Conservation (phyloP, 2,888 invertebrate genomes). For the Furcula furcula region DNA sequence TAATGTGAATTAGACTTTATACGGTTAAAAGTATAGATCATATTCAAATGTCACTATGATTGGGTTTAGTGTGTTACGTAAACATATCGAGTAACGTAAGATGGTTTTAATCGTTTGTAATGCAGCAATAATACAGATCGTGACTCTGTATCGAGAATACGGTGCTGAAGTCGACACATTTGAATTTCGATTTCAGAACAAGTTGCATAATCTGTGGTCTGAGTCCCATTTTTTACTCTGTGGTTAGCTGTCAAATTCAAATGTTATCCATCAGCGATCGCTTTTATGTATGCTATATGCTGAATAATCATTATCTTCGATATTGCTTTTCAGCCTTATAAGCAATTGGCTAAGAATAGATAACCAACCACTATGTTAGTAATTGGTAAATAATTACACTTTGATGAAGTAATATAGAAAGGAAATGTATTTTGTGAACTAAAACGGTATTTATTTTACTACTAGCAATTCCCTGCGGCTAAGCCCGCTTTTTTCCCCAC, state of each 20-base stretch:
- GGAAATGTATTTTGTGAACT: too few relatives aligned
- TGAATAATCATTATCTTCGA: too few relatives aligned
- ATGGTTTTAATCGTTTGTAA: slow-evolving; percentile 15
- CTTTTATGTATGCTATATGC: too few relatives aligned
- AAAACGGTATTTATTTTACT: too few relatives aligned
- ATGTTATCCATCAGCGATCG: neutral
- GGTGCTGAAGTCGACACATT: slow-evolving; percentile 1
- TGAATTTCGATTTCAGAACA: neutral
- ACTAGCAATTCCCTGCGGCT: too few relatives aligned
- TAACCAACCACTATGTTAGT: too few relatives aligned
- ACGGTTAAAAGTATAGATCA: neutral
- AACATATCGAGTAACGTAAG: slow-evolving; percentile 5
- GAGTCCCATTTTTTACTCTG: neutral
- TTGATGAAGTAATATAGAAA: too few relatives aligned
- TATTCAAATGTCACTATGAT: neutral
- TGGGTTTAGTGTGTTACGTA: neutral
- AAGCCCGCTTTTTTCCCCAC: too few relatives aligned
- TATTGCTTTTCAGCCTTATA: too few relatives aligned
- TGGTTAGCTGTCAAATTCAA: slow-evolving; percentile 1
- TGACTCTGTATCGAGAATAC: neutral
- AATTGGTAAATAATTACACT: too few relatives aligned
- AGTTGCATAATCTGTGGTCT: neutral
- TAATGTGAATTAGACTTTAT: neutral
- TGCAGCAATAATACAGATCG: slow-evolving; percentile 6
- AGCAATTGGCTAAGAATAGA: too few relatives aligned